Conservation (phyloP, 2,113 vertebrate genomes). For the Trogon surrucura region DNA sequence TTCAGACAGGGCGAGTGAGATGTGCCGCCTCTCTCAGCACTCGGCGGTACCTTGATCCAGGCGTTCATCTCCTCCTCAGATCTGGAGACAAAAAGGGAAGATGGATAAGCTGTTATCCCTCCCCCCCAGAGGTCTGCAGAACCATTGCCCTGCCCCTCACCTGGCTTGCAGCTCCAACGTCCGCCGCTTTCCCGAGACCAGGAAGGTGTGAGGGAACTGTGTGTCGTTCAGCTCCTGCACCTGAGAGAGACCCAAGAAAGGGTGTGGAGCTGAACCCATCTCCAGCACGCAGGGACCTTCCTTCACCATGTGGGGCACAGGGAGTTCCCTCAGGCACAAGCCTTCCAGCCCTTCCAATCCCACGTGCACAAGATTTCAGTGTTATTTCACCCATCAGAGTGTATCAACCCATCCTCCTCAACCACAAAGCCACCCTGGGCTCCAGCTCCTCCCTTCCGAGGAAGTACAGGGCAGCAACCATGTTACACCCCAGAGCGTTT, state of each 20-base stretch:
- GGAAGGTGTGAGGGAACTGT: slow-evolving; percentile 75
- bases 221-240: slow-evolving; percentile 71
- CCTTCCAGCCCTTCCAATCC: not conserved
- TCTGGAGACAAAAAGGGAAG: slow-evolving; percentile 49
- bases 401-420: not conserved
- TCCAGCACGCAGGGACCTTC: not conserved
- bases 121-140: not conserved
- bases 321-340: not conserved
- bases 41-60: slow-evolving; percentile 75
- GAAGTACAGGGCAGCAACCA: not conserved
- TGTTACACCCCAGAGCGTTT: not conserved
- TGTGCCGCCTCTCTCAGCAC: not conserved
- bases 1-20: not conserved
- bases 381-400: not conserved
- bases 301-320: fast-evolving
- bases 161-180: slow-evolving; percentile 77
- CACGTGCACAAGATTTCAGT: not conserved
- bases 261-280: not conserved
- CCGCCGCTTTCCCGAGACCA: slow-evolving; percentile 77
- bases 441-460: not conserved
- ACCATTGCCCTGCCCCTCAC: not conserved
- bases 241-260: slow-evolving; percentile 1
- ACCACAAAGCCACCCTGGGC: not conserved
- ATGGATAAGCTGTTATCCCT: not conserved
- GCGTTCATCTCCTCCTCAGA: slow-evolving; percentile 74